phyloP scores from a whole-genome alignment of 2,113 vertebrate genomes.

The Pycnonotus jocosus region DNA sequence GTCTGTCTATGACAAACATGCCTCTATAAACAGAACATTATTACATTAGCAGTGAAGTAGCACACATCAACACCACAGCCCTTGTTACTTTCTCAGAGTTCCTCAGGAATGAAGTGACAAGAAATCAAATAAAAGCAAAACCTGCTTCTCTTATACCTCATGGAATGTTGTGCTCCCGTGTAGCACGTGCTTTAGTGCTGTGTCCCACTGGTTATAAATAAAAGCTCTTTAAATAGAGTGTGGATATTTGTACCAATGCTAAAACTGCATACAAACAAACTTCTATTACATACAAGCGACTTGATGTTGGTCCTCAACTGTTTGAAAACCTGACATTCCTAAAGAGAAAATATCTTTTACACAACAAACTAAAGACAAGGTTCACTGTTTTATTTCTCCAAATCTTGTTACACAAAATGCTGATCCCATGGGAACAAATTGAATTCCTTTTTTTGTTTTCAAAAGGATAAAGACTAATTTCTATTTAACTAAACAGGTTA shows the following conservation, averaged over 20 bases:
- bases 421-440: background rate
- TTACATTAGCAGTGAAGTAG: background rate
- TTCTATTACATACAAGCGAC: background rate
- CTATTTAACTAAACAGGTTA: background rate
- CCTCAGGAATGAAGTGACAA: background rate
- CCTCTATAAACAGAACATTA: background rate
- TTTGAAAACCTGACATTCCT: background rate
- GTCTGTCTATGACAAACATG: background rate
- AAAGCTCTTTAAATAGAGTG: background rate
- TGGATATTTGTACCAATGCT: background rate
- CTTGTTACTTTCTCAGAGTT: background rate
- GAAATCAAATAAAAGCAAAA: background rate
- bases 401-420: background rate
- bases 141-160: background rate
- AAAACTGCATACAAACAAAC: background rate
- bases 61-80: background rate
- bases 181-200: background rate
- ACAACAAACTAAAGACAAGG: background rate
- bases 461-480: background rate
- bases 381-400: background rate
- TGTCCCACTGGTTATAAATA: slow-evolving; percentile 29
- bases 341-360: background rate
- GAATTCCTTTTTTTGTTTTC: background rate
- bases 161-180: background rate
- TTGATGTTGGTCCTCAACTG: background rate